Percentiles rank a stretch among this genome's conserved stretches.
These are phyloP conservation scores for Crax fasciolata DNA, from an alignment of 2,797 vertebrate genomes.

Conservation along the genomic window DNA sequence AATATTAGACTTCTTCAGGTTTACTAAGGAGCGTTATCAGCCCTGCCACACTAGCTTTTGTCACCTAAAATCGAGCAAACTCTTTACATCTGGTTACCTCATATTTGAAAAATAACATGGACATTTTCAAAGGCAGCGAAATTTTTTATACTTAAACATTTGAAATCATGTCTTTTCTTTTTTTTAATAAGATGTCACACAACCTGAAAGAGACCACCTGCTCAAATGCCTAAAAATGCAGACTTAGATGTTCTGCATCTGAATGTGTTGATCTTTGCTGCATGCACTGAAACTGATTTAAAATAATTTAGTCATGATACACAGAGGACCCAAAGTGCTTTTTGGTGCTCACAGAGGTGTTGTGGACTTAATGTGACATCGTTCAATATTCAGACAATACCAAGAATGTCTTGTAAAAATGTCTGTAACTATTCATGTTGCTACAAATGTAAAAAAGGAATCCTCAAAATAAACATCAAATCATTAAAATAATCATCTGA, in stretches of 20 bases:
- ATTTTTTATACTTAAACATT: background rate
- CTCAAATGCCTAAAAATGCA: background rate
- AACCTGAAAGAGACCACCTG: background rate
- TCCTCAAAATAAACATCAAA: background rate
- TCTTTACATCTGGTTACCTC: background rate
- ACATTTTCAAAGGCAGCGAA: background rate
- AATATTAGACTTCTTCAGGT: background rate
- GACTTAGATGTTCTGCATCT: background rate
- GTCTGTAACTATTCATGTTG: background rate
- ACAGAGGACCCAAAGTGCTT: background rate
- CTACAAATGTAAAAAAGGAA: background rate
- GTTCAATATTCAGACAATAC: background rate
- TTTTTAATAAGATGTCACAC: background rate
- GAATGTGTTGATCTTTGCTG: background rate
- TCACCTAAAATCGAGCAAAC: background rate
- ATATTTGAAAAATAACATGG: background rate
- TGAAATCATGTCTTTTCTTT: background rate
- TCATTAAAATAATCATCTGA: background rate
- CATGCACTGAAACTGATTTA: background rate
- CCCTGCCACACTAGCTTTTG: background rate
- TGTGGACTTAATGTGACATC: background rate
- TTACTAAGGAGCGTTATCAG: background rate
- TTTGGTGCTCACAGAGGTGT: background rate
- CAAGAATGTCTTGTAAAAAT: background rate
- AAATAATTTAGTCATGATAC: background rate